These are phyloP conservation scores for Anoncus sp. DNA, from an alignment of 2,888 invertebrate genomes.

Conservation along the genomic window DNA sequence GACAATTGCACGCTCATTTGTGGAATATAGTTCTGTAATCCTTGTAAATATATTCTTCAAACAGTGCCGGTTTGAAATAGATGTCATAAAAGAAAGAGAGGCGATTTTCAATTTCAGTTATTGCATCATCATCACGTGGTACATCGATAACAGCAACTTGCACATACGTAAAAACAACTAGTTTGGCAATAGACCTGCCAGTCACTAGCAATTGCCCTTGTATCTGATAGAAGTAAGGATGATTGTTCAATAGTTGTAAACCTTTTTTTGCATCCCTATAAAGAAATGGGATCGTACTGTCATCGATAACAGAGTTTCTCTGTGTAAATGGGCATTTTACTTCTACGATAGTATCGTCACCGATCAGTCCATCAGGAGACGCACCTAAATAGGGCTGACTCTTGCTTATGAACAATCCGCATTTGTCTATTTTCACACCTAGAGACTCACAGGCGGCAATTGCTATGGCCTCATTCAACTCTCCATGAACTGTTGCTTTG, in stretches of 20 bases:
- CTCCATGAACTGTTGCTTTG: slow-evolving; percentile 25
- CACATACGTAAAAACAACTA: slow-evolving; percentile 4
- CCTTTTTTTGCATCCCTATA: not conserved
- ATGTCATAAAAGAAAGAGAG: not conserved
- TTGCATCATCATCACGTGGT: slow-evolving; percentile 10
- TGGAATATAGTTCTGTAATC: not conserved
- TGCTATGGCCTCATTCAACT: slow-evolving; percentile 1
- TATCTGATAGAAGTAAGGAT: not conserved
- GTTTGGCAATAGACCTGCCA: not conserved
- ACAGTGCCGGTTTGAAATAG: not conserved
- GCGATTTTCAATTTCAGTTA: slow-evolving; percentile 12
- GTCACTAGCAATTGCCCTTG: not conserved
- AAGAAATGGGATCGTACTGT: slow-evolving; percentile 7
- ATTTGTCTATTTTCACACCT: not conserved
- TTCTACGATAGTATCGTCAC: not conserved
- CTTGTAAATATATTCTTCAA: slow-evolving; percentile 12
- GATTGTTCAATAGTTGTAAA: not conserved
- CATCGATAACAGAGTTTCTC: not conserved
- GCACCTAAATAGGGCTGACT: not conserved
- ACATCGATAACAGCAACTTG: slow-evolving; percentile 9
- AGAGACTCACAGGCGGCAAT: not conserved
- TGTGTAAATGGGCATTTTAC: not conserved
- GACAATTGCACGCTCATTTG: not conserved
- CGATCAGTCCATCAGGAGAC: not conserved
- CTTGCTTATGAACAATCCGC: not conserved